Conservation (phyloP, 2,113 vertebrate genomes). For the Athene cunicularia region DNA sequence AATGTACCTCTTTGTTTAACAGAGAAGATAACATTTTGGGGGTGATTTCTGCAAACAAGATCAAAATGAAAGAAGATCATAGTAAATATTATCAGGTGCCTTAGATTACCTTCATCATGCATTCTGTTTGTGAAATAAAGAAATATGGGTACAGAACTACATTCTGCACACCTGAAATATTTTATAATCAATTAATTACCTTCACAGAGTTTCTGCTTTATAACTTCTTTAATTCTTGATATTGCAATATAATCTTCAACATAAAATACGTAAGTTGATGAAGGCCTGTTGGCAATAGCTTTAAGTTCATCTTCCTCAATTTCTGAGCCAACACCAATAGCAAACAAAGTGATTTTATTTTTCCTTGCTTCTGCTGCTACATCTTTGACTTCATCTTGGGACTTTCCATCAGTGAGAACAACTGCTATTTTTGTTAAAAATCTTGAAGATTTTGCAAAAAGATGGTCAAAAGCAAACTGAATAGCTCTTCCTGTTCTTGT, state of each 20-base stretch:
- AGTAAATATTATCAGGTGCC: neutral
- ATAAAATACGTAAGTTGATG: conserved; percentile 92
- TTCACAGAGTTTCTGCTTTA: conserved; percentile 98
- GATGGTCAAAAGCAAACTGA: conserved; percentile 88
- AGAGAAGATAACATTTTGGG: neutral
- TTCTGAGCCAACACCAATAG: conserved; percentile 92
- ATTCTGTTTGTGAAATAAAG: neutral
- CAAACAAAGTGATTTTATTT: conserved; percentile 92
- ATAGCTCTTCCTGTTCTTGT: conserved; percentile 93
- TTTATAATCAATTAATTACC: conserved; percentile 74
- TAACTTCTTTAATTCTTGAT: conserved; percentile 93
- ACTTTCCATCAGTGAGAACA: conserved; percentile 95
- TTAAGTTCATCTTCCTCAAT: conserved; percentile 88
- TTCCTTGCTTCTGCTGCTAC: conserved; percentile 90
- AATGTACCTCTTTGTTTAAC: neutral
- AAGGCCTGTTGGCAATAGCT: conserved; percentile 94
- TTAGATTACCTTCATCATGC: neutral
- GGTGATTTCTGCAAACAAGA: neutral
- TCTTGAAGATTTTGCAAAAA: conserved; percentile 92
- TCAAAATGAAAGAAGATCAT: neutral
- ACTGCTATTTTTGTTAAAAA: conserved; percentile 93
- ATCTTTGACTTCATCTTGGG: conserved; percentile 92
- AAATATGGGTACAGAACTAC: neutral
- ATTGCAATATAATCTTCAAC: conserved; percentile 97
- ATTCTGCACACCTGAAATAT: neutral